A percentile compares a stretch with the other conserved stretches of the same genome.
Conservation (phyloP, 2,797 vertebrate species). For the Meda fulgida region DNA sequence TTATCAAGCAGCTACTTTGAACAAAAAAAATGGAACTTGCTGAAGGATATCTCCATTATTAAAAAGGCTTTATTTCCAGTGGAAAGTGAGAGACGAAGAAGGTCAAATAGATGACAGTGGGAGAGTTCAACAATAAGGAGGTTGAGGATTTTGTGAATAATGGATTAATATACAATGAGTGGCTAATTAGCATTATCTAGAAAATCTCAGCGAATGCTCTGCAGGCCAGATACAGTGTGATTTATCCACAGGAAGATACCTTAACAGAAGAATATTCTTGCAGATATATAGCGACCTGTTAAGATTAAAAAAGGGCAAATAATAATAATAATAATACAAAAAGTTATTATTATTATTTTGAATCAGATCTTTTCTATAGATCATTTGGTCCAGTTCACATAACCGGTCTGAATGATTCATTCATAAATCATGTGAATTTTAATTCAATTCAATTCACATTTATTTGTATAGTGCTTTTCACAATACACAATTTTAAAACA, state of each 20-base stretch:
- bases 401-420: not conserved
- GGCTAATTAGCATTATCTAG: constrained; percentile 34
- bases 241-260: constrained; percentile 15
- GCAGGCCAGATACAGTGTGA: constrained; percentile 26
- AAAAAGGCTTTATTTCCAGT: constrained; percentile 26
- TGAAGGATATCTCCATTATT: constrained; percentile 19
- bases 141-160: not conserved
- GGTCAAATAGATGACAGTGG: constrained; percentile 40
- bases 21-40: not conserved
- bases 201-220: constrained; percentile 30
- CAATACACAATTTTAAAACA: too few species aligned
- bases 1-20: constrained; percentile 22
- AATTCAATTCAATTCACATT: too few species aligned
- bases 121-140: constrained; percentile 6
- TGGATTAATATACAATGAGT: constrained; percentile 28
- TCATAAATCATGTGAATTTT: not conserved
- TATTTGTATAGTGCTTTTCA: too few species aligned
- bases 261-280: not conserved
- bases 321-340: not conserved
- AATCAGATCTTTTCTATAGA: not conserved
- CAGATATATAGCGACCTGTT: not conserved
- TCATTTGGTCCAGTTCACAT: not conserved
- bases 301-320: not conserved
- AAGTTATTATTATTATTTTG: not conserved
- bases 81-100: constrained; percentile 28